Evolutionary conservation across 1,140 invertebrate genomes (phyloP), one percentile per base, ranked within the genome.

Genomic region (Chionoecetes opilio): DNA sequence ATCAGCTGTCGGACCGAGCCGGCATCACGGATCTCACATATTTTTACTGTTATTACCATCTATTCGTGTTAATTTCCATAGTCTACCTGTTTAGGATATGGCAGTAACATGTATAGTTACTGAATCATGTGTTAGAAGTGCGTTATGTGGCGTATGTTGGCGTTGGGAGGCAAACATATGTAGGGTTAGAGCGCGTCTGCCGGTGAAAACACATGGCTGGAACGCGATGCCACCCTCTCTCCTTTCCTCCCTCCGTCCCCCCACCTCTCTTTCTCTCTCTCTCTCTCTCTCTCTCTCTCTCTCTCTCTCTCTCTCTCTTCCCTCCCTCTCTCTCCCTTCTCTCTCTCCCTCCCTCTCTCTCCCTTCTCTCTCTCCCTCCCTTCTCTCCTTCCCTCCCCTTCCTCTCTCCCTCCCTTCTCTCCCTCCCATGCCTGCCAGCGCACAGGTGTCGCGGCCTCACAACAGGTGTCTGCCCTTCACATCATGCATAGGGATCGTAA

Each of bases 1-100:
- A 93, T 93, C 92, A 93, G 92, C 92, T 93, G 92, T 29, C 34
- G n/a, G 2, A 17, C 29, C 11, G 8, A 5, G 46, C 88, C 88
- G 37, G 88, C 2, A 38, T 29, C 35, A 6, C 34, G 46, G n/a
- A 26, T 0, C 6, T 6, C 88, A 90, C 29, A 90, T 90, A 41
- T 38, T 41, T 90, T 34, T 2, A 31, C 2, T 14, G 26, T 90
- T n/a, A n/a, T 41, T 29, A 11, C 46, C 11, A 11, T 41, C 3
- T 41, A 6, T 41, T 90, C 0, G 0, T 11, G 46, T 46, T 26
- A n/a, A 21, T 41, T 31, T 38, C 11, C 11, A 3, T 38, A 1
- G 21, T 90, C 46, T 35, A 41, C 6, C 29, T 46, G 88, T 90
- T n/a, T 26, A 5, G 63, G 63, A 75, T 2, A 6, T 75, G 63